Evolutionary conservation across 1,140 invertebrate genomes (phyloP).

Genomic region (Leptopilina clavipes): DNA sequence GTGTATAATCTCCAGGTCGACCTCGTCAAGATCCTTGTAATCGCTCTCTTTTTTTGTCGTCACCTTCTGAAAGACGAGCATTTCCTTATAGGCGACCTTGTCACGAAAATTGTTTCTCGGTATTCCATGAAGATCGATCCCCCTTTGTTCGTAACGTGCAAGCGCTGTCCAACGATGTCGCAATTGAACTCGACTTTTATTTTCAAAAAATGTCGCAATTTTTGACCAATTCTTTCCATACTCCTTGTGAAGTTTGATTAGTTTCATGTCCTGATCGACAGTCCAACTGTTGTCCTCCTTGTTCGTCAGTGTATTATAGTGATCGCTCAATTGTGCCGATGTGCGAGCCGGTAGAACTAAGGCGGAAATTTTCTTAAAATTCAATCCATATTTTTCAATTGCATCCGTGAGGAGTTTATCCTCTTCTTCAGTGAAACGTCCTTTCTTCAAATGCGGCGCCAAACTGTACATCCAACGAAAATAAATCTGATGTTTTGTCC

Average conservation of each 20-base stretch:
- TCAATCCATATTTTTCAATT: slow-evolving; percentile 77
- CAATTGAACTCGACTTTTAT: slow-evolving; percentile 72
- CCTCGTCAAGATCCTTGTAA: slow-evolving; percentile 38
- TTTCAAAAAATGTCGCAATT: slow-evolving; percentile 67
- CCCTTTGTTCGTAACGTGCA: slow-evolving; percentile 54
- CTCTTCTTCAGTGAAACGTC: slow-evolving; percentile 78
- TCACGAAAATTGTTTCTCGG: slow-evolving; percentile 40
- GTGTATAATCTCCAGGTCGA: slow-evolving; percentile 53
- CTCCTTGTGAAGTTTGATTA: slow-evolving; percentile 66
- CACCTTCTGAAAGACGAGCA: not conserved
- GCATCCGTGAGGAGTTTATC: slow-evolving; percentile 78
- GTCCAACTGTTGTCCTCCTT: slow-evolving; percentile 68
- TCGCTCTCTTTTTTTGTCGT: not conserved
- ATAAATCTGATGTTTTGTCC: slow-evolving; percentile 80
- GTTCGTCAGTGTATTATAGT: slow-evolving; percentile 72
- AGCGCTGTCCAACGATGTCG: slow-evolving; percentile 72
- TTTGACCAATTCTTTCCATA: slow-evolving; percentile 71
- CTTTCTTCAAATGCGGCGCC: slow-evolving; percentile 73
- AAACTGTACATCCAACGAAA: slow-evolving; percentile 73
- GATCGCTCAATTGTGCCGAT: slow-evolving; percentile 74
- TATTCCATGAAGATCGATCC: slow-evolving; percentile 50
- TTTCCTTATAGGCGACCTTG: slow-evolving; percentile 7
- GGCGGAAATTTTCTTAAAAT: slow-evolving; percentile 75
- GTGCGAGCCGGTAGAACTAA: slow-evolving; percentile 75
- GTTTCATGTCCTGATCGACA: slow-evolving; percentile 67